A percentile compares a stretch with the other conserved stretches of the same genome.
These are phyloP conservation scores for Cerastis rubricosa DNA, from an alignment of 2,888 invertebrate genomes.

Conservation along the genomic window DNA sequence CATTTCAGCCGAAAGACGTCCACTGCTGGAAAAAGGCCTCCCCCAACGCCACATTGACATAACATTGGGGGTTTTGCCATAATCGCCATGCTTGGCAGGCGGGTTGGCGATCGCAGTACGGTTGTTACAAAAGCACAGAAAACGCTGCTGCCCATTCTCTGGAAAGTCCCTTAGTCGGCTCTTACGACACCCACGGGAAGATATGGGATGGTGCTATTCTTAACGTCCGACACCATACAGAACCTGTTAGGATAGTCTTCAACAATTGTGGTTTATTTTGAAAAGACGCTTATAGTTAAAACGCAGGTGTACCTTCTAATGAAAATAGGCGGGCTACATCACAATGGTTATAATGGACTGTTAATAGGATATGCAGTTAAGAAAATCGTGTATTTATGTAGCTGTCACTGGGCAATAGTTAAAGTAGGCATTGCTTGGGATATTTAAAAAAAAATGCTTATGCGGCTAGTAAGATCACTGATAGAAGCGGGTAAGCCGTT, in stretches of 20 bases:
- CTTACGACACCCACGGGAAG: too few species aligned
- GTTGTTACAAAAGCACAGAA: too few species aligned
- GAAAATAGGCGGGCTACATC: conserved; percentile 20
- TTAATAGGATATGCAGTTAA: conserved; percentile 10
- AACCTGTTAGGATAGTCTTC: conserved; percentile 7
- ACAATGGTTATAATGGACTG: conserved; percentile 10
- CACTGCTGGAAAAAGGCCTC: too few species aligned
- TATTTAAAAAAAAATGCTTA: conserved; percentile 24
- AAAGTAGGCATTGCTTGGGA: background rate
- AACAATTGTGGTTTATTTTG: background rate
- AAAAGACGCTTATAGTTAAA: background rate
- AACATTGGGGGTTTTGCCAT: too few species aligned
- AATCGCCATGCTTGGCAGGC: too few species aligned
- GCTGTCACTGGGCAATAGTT: background rate
- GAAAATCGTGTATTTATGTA: conserved; percentile 4
- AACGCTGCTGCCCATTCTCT: too few species aligned
- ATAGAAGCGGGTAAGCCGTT: background rate
- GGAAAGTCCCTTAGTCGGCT: too few species aligned
- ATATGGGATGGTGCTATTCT: too few species aligned
- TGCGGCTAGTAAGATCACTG: background rate
- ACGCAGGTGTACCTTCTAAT: conserved; percentile 32
- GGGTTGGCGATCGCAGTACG: too few species aligned
- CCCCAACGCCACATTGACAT: too few species aligned
- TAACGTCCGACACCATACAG: too few species aligned
- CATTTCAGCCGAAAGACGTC: too few species aligned